A percentile compares a stretch with the other conserved stretches of the same genome.
Conservation (phyloP, 1,140 invertebrate genomes). For the Danaus melanippus region DNA sequence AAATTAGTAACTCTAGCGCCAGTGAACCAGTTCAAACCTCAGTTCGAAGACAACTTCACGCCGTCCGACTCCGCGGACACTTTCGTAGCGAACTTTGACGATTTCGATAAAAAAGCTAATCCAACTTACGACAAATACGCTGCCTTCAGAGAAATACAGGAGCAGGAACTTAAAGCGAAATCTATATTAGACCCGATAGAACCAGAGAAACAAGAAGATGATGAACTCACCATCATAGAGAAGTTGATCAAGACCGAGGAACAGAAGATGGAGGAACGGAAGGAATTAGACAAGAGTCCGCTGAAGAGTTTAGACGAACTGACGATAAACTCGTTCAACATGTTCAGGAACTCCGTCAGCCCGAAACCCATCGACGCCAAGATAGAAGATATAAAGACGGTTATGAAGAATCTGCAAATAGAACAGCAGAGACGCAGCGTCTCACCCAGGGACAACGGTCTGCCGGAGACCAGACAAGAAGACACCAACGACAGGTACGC, state of each 20-base stretch:
- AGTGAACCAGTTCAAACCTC: slow-evolving; percentile 53
- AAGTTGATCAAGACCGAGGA: slow-evolving; percentile 40
- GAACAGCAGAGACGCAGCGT: slow-evolving; percentile 56
- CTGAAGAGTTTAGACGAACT: slow-evolving; percentile 58
- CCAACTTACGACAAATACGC: slow-evolving; percentile 81
- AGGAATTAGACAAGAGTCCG: slow-evolving; percentile 47
- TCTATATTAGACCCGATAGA: slow-evolving; percentile 61
- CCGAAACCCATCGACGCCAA: slow-evolving; percentile 64
- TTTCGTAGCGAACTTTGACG: slow-evolving; percentile 77
- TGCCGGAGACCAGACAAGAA: slow-evolving; percentile 48
- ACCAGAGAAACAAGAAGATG: slow-evolving; percentile 60
- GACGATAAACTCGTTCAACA: slow-evolving; percentile 64
- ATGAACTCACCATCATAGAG: slow-evolving; percentile 50
- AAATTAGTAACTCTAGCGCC: slow-evolving; percentile 23
- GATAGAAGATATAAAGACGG: slow-evolving; percentile 68
- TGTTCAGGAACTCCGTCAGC: slow-evolving; percentile 60
- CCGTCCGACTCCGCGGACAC: slow-evolving; percentile 38
- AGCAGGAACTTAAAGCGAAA: slow-evolving; percentile 77
- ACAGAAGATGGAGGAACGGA: slow-evolving; percentile 29
- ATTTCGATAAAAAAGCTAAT: slow-evolving; percentile 70
- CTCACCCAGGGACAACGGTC: slow-evolving; percentile 53
- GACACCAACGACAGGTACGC: slow-evolving; percentile 79
- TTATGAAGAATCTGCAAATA: slow-evolving; percentile 67
- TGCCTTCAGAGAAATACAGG: slow-evolving; percentile 86
- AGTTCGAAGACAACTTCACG: slow-evolving; percentile 75